Conservation (phyloP, 1,140 invertebrate genomes). For the Neodiprion lecontei region DNA sequence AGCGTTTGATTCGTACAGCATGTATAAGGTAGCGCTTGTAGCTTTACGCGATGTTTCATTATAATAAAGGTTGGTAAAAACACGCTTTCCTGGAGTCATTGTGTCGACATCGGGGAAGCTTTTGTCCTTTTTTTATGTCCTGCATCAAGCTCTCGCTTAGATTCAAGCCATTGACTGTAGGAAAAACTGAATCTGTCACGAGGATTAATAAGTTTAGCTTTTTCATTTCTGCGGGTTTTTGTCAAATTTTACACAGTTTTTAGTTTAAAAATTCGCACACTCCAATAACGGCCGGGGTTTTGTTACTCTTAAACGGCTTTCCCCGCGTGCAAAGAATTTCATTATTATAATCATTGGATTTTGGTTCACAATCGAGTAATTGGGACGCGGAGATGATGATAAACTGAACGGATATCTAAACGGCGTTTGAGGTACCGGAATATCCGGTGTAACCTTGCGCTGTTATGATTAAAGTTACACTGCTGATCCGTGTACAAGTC, state of each 20-base stretch:
- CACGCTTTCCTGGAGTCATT: background rate
- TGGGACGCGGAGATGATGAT: slow-evolving; percentile 45
- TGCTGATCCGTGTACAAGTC: slow-evolving; percentile 31
- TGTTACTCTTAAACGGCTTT: background rate
- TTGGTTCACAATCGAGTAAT: background rate
- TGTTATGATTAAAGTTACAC: slow-evolving; percentile 42
- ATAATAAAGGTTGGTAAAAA: slow-evolving; percentile 1
- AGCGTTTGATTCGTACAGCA: no score
- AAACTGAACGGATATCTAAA: slow-evolving; percentile 51
- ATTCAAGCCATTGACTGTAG: background rate
- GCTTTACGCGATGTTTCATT: no score
- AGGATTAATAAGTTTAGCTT: background rate
- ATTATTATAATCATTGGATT: background rate
- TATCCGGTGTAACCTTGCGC: slow-evolving; percentile 41
- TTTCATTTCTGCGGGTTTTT: background rate
- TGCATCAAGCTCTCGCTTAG: background rate
- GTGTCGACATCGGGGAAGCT: background rate
- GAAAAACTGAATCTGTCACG: background rate
- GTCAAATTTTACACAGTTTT: slow-evolving; percentile 6
- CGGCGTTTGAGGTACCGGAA: slow-evolving; percentile 39
- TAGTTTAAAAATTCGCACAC: background rate
- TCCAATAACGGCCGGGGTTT: no score
- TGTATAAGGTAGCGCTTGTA: no score
- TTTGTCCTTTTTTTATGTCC: background rate
- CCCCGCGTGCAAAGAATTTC: background rate